These are phyloP conservation scores for Elysia crispata DNA, from an alignment of 2,888 invertebrate genomes.

Conservation along the genomic window DNA sequence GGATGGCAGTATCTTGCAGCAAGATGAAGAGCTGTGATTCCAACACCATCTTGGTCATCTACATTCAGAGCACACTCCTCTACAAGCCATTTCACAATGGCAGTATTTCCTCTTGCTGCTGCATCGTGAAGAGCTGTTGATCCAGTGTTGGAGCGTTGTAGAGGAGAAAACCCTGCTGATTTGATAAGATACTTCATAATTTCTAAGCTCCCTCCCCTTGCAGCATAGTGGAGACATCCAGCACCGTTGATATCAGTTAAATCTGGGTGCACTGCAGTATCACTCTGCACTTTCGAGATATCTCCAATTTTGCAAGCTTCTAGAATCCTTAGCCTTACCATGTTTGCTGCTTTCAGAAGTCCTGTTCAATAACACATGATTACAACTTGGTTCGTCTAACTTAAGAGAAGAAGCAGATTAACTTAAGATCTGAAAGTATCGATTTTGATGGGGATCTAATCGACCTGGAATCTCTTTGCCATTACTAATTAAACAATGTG, in stretches of 20 bases:
- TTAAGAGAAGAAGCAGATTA: too few species aligned
- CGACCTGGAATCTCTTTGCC: too few species aligned
- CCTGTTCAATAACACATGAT: neutral
- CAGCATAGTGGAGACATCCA: slow-evolving; percentile 76
- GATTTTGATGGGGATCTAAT: too few species aligned
- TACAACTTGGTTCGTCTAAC: too few species aligned
- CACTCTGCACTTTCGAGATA: slow-evolving; percentile 50
- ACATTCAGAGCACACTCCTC: slow-evolving; percentile 63
- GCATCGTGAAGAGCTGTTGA: slow-evolving; percentile 78
- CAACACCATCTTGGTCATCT: slow-evolving; percentile 74
- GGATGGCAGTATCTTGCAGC: slow-evolving; percentile 80
- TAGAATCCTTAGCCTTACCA: too few species aligned
- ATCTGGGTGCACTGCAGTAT: slow-evolving; percentile 48
- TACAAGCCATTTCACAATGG: slow-evolving; percentile 74
- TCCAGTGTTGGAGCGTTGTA: slow-evolving; percentile 66
- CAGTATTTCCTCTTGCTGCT: slow-evolving; percentile 76
- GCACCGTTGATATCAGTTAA: slow-evolving; percentile 72
- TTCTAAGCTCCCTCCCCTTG: slow-evolving; percentile 72
- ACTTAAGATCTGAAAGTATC: too few species aligned
- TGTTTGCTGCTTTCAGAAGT: too few species aligned
- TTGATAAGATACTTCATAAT: slow-evolving; percentile 71
- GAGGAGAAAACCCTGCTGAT: slow-evolving; percentile 62
- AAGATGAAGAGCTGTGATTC: slow-evolving; percentile 76
- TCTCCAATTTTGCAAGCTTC: slow-evolving; percentile 60
- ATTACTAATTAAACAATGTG: too few species aligned